Evolutionary conservation across 2,797 vertebrate genomes (phyloP).

Genomic region (Eidolon dupreanum): DNA sequence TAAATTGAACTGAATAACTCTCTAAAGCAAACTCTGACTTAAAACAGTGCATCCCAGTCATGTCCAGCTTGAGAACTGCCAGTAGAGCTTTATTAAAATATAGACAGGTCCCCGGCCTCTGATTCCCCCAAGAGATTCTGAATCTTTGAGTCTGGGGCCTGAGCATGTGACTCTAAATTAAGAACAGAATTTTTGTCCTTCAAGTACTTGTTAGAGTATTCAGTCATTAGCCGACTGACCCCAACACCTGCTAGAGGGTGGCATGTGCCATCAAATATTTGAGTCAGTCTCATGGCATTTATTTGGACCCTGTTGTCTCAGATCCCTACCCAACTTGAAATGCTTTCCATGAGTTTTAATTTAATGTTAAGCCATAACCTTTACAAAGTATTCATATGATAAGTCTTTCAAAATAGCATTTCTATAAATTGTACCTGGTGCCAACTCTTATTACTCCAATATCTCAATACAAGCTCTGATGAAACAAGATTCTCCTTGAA

Average conservation of each 20-base stretch:
- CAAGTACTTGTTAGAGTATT: constrained; percentile 64
- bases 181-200: constrained; percentile 73
- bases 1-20: not conserved
- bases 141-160: constrained; percentile 46
- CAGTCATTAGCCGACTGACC: constrained; percentile 63
- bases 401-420: constrained; percentile 74
- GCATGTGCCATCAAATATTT: constrained; percentile 64
- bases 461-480: not conserved
- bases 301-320: constrained; percentile 72
- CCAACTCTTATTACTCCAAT: not conserved
- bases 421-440: constrained; percentile 66
- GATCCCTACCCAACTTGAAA: constrained; percentile 78
- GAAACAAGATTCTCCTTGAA: constrained; percentile 2
- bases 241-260: constrained; percentile 67
- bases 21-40: not conserved
- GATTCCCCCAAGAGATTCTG: not conserved
- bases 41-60: not conserved
- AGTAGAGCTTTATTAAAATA: constrained; percentile 32
- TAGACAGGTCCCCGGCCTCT: not conserved
- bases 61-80: not conserved
- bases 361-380: constrained; percentile 75
- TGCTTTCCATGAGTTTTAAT: constrained; percentile 75
- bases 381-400: constrained; percentile 66
- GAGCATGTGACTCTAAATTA: constrained; percentile 77
- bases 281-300: constrained; percentile 45